Conservation (phyloP, 2,113 vertebrate species). For the Protobothrops mucrosquamatus region DNA sequence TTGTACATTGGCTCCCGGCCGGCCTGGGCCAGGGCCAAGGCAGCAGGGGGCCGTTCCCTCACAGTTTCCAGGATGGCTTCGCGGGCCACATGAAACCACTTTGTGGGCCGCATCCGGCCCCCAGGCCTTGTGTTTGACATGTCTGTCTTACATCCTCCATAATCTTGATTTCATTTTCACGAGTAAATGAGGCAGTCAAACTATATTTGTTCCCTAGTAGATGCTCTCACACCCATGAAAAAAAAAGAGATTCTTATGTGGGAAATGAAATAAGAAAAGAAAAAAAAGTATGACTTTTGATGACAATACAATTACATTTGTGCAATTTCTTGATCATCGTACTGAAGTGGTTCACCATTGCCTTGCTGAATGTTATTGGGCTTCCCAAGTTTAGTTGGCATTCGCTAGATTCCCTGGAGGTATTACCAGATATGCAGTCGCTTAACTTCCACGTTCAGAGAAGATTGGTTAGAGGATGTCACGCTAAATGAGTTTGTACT, state of each 20-base stretch:
- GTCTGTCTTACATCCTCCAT: neutral
- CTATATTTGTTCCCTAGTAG: neutral
- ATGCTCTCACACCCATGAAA: neutral
- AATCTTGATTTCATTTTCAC: neutral
- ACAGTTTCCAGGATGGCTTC: too few relatives aligned
- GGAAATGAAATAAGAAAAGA: neutral
- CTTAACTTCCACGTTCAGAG: neutral
- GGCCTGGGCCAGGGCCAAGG: too few relatives aligned
- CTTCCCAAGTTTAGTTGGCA: neutral
- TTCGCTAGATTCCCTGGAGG: neutral
- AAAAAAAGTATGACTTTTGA: neutral
- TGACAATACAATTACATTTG: neutral
- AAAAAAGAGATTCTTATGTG: neutral
- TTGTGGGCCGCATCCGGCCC: too few relatives aligned
- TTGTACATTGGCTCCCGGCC: too few relatives aligned
- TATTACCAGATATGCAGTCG: neutral
- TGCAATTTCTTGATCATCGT: neutral
- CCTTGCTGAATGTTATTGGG: neutral
- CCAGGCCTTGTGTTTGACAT: too few relatives aligned
- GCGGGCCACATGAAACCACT: too few relatives aligned
- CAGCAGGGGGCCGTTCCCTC: too few relatives aligned
- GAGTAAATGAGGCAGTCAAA: neutral
- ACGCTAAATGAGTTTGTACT: neutral
- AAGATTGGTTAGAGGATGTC: neutral
- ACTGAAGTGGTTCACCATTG: neutral